Evolutionary conservation across 2,888 invertebrate genomes (phyloP).

Genomic region (Polydrusus cervinus): DNA sequence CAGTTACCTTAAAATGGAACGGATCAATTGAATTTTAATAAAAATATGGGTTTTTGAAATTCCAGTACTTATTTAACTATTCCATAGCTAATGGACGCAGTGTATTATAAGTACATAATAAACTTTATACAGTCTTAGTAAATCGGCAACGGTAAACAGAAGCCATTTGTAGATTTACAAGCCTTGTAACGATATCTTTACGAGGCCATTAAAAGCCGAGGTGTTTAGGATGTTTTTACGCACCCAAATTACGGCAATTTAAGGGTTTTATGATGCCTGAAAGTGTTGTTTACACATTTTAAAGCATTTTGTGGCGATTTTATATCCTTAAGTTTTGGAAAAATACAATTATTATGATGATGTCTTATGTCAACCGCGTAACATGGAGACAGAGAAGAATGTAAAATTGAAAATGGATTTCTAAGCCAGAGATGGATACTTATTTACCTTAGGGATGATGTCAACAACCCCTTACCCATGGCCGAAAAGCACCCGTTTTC

Average conservation of each 20-base stretch:
- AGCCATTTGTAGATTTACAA: constrained; percentile 63
- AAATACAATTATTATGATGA: not conserved
- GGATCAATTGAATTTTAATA: no score
- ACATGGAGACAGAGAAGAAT: no score
- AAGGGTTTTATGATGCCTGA: constrained; percentile 50
- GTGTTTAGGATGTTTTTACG: constrained; percentile 58
- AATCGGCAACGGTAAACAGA: constrained; percentile 62
- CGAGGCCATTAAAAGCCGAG: constrained; percentile 63
- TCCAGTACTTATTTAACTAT: no score
- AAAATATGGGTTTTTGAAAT: no score
- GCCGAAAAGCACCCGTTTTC: no score
- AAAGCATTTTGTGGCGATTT: constrained; percentile 36
- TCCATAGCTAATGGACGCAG: no score
- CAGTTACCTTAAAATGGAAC: no score
- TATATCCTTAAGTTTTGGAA: constrained; percentile 24
- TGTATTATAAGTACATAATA: not conserved
- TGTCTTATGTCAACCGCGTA: not conserved
- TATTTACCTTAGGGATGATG: no score
- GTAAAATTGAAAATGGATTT: no score
- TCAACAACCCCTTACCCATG: no score
- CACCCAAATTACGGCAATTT: constrained; percentile 53
- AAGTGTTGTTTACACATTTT: constrained; percentile 42
- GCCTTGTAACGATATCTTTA: constrained; percentile 65
- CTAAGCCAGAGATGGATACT: no score
- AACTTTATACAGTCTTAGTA: constrained; percentile 50